A percentile compares a stretch with the other conserved stretches of the same genome.
These are phyloP conservation scores for Campaea margaritaria DNA, from an alignment of 2,888 invertebrate genomes.

Conservation along the genomic window DNA sequence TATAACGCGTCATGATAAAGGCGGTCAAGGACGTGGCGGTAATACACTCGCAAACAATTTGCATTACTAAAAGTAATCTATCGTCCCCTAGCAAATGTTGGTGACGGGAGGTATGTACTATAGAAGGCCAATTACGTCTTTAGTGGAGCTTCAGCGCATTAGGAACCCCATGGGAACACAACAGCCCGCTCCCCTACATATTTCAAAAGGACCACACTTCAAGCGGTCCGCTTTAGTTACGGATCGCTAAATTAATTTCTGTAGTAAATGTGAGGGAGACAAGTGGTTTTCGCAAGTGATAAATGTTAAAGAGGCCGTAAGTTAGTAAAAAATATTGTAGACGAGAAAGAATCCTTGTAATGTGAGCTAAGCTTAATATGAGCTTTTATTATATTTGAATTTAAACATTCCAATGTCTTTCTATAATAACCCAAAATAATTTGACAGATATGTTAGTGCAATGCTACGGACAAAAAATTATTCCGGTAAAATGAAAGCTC, in stretches of 20 bases:
- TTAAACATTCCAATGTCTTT: too few relatives aligned
- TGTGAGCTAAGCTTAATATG: background rate
- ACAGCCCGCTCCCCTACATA: constrained; percentile 47
- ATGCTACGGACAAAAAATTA: too few relatives aligned
- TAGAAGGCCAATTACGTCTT: constrained; percentile 63
- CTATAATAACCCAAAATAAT: too few relatives aligned
- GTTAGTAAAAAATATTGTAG: background rate
- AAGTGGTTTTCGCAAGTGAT: constrained; percentile 8
- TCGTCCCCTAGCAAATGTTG: constrained; percentile 48
- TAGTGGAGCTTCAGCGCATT: constrained; percentile 57
- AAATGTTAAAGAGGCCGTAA: constrained; percentile 3
- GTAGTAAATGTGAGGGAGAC: constrained; percentile 25
- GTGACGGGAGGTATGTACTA: constrained; percentile 36
- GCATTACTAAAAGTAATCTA: constrained; percentile 44
- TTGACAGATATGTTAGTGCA: too few relatives aligned
- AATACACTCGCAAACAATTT: constrained; percentile 39
- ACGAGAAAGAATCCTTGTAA: too few relatives aligned
- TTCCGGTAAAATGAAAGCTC: too few relatives aligned
- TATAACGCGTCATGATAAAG: constrained; percentile 26
- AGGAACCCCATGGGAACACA: constrained; percentile 60
- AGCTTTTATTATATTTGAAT: too few relatives aligned
- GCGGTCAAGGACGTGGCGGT: constrained; percentile 44
- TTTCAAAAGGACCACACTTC: constrained; percentile 47
- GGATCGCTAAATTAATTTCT: constrained; percentile 29
- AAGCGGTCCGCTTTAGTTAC: constrained; percentile 45